Percentiles rank a stretch among this genome's conserved stretches.
Evolutionary conservation across 1,140 invertebrate genomes (phyloP).

Genomic region (Melipona quadrifasciata): DNA sequence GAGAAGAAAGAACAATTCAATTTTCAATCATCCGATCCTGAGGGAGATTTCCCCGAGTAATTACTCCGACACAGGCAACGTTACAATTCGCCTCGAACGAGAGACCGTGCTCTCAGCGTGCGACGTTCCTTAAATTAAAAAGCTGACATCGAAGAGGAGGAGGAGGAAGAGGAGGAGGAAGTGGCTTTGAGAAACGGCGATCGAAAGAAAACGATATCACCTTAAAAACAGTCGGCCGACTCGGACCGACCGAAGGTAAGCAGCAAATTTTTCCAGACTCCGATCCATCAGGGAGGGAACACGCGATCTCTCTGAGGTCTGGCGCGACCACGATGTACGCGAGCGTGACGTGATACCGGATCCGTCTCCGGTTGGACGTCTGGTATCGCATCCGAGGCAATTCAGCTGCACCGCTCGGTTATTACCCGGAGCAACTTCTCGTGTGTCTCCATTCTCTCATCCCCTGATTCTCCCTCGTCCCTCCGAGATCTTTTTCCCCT

Average conservation of each 20-base stretch:
- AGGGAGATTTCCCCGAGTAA: not conserved
- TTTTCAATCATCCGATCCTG: not conserved
- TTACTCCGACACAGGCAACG: not conserved
- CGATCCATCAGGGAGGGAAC: conserved; percentile 52
- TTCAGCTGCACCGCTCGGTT: conserved; percentile 62
- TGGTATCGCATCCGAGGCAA: conserved; percentile 57
- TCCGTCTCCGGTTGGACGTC: conserved; percentile 65
- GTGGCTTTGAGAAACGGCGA: not conserved
- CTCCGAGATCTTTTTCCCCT: too few relatives aligned
- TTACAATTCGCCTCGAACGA: too few relatives aligned
- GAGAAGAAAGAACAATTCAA: not conserved
- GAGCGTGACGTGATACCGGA: conserved; percentile 68
- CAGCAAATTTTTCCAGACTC: conserved; percentile 43
- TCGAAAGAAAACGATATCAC: not conserved
- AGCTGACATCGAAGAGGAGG: not conserved
- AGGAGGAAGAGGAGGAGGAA: not conserved
- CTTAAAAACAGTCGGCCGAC: conserved; percentile 7
- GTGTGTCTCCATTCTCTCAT: conserved; percentile 53
- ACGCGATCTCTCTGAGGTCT: conserved; percentile 58
- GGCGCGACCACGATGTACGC: conserved; percentile 48
- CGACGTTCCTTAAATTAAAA: not conserved
- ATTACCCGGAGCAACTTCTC: conserved; percentile 64
- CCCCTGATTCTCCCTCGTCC: not conserved
- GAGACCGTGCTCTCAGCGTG: not conserved
- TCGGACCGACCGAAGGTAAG: not conserved